Conservation (phyloP, 2,113 vertebrate species). For the Lanius ludovicianus region DNA sequence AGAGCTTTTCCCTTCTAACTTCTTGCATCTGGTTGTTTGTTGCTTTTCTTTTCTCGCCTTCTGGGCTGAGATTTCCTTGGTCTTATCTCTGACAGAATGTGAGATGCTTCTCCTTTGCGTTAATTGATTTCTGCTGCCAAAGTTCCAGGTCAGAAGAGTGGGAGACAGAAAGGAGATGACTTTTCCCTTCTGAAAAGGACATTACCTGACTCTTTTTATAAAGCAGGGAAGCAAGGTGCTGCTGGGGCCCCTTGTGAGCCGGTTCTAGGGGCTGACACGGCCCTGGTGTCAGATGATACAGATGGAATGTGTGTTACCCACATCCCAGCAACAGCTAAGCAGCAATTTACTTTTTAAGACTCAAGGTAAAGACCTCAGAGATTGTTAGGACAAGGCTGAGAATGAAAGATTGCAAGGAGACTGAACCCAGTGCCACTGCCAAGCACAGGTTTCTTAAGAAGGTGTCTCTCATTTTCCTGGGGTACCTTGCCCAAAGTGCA, state of each 20-base stretch:
- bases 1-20: not conserved
- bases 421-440: not conserved
- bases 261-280: accelerated
- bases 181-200: not conserved
- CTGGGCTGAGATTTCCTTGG: not conserved
- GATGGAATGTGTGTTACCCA: not conserved
- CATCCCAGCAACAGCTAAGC: not conserved
- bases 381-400: not conserved
- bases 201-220: not conserved
- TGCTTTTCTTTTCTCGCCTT: not conserved
- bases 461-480: not conserved
- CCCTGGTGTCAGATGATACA: accelerated
- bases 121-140: not conserved
- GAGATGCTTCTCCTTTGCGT: not conserved
- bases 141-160: not conserved
- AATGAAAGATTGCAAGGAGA: not conserved
- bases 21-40: not conserved
- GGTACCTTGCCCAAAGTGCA: not conserved
- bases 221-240: not conserved
- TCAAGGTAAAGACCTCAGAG: not conserved
- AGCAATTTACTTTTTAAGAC: not conserved
- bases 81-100: not conserved
- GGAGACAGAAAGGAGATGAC: not conserved
- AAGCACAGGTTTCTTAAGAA: not conserved
- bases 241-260: not conserved